Evolutionary conservation across 2,797 vertebrate species (phyloP).

Genomic region (Periophthalmus magnuspinnatus): DNA sequence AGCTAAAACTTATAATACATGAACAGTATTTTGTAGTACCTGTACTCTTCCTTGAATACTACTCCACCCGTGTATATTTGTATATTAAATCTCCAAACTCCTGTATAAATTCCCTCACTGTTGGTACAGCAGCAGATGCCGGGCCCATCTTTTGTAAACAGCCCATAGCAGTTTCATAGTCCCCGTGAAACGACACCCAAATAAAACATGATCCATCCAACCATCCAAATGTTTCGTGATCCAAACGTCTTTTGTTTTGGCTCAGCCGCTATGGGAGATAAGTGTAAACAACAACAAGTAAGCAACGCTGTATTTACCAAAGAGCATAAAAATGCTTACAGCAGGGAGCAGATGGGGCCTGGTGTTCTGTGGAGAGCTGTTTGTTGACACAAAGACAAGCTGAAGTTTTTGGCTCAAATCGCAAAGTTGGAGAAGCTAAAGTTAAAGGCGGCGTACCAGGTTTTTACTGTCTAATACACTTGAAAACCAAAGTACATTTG

Average conservation of each 20-base stretch:
- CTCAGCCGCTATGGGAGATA: neutral
- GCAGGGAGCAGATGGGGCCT: neutral
- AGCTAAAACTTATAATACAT: too few species aligned
- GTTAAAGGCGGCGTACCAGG: too few species aligned
- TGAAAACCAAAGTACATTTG: too few species aligned
- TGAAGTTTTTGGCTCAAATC: neutral
- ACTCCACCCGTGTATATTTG: neutral
- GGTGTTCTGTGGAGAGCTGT: neutral
- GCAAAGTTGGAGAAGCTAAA: neutral
- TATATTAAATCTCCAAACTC: neutral
- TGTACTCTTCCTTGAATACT: neutral
- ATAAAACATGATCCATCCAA: neutral
- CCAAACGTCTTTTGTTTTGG: neutral
- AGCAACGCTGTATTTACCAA: neutral
- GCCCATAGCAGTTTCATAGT: neutral
- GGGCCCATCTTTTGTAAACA: neutral
- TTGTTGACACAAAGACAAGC: neutral
- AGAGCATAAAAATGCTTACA: neutral
- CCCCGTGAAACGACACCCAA: neutral
- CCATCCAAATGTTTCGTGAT: neutral
- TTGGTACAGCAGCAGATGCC: neutral
- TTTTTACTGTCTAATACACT: too few species aligned
- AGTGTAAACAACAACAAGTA: conserved; percentile 4
- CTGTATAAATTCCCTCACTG: neutral
- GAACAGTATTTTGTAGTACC: neutral